Percentiles rank a stretch among this genome's conserved stretches.
These are phyloP conservation scores for Lethrus apterus DNA, from an alignment of 1,140 invertebrate species.

Conservation along the genomic window DNA sequence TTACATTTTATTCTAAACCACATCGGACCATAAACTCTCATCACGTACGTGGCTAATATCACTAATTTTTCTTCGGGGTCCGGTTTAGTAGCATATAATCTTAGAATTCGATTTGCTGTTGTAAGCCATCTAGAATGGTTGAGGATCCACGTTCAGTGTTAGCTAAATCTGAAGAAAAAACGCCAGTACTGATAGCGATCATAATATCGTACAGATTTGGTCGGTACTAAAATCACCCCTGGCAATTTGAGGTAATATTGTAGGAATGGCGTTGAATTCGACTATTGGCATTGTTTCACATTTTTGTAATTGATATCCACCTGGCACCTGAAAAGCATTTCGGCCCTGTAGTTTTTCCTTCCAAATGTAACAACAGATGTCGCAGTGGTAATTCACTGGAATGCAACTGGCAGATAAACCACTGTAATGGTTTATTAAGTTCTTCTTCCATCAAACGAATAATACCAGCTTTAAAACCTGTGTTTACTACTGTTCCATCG, in stretches of 20 bases:
- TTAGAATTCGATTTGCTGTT: slow-evolving; percentile 19
- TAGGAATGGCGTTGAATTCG: background rate
- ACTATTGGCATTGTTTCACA: slow-evolving; percentile 22
- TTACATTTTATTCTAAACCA: slow-evolving; percentile 24
- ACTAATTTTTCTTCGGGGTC: slow-evolving; percentile 6
- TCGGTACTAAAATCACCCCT: slow-evolving; percentile 16
- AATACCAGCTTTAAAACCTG: background rate
- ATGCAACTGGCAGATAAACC: slow-evolving; percentile 9
- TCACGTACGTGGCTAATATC: slow-evolving; percentile 18
- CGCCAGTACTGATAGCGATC: slow-evolving; percentile 7
- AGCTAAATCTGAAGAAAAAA: slow-evolving; percentile 12
- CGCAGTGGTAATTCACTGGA: slow-evolving; percentile 24
- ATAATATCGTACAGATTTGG: slow-evolving; percentile 25
- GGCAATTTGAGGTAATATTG: background rate
- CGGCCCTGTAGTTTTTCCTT: slow-evolving; percentile 30
- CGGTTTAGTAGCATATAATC: slow-evolving; percentile 4
- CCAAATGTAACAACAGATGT: slow-evolving; percentile 29
- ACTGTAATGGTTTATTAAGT: slow-evolving; percentile 9
- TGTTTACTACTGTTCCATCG: slow-evolving; percentile 7
- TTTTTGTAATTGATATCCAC: slow-evolving; percentile 22
- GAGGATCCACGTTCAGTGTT: slow-evolving; percentile 19
- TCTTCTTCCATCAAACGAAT: slow-evolving; percentile 4
- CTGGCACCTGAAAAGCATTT: slow-evolving; percentile 26
- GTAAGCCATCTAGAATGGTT: slow-evolving; percentile 26
- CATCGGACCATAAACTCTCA: slow-evolving; percentile 21